phyloP scores from a whole-genome alignment of 2,797 vertebrate species.

The Acrossocheilus wenchowensis region DNA sequence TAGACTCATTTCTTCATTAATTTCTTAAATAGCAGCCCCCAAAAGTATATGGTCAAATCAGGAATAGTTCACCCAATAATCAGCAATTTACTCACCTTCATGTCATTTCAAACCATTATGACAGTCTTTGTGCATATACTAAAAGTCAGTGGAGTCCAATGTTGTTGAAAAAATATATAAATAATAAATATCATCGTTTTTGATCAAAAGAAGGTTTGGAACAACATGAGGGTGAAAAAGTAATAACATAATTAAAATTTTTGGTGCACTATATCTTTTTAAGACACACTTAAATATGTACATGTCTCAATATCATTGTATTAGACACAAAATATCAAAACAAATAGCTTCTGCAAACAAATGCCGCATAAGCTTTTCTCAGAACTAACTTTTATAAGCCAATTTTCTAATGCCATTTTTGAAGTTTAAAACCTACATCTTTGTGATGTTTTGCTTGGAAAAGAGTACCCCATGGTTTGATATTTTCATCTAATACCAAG shows the following conservation, averaged over 20 bases:
- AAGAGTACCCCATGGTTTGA: not conserved
- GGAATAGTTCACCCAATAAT: too few species aligned
- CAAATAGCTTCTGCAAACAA: not conserved
- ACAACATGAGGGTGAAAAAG: not conserved
- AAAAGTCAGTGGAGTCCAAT: too few species aligned
- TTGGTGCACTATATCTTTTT: not conserved
- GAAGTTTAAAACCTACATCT: not conserved
- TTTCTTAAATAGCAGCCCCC: not conserved
- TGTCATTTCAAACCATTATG: too few species aligned
- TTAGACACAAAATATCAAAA: not conserved
- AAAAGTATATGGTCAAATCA: too few species aligned
- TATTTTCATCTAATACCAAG: not conserved
- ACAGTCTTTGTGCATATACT: too few species aligned
- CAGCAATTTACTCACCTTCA: too few species aligned
- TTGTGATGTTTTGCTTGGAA: not conserved
- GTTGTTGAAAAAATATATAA: too few species aligned
- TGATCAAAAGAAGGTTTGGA: not conserved
- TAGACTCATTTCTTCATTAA: not conserved
- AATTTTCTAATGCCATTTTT: not conserved
- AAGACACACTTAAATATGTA: not conserved
- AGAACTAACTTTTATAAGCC: not conserved
- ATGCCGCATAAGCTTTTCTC: not conserved
- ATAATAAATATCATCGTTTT: too few species aligned
- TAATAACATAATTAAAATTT: not conserved
- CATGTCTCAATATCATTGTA: not conserved